Percentiles rank a stretch among this genome's conserved stretches.
Evolutionary conservation across 2,888 invertebrate genomes (phyloP).

Genomic region (Eudemis profundana): DNA sequence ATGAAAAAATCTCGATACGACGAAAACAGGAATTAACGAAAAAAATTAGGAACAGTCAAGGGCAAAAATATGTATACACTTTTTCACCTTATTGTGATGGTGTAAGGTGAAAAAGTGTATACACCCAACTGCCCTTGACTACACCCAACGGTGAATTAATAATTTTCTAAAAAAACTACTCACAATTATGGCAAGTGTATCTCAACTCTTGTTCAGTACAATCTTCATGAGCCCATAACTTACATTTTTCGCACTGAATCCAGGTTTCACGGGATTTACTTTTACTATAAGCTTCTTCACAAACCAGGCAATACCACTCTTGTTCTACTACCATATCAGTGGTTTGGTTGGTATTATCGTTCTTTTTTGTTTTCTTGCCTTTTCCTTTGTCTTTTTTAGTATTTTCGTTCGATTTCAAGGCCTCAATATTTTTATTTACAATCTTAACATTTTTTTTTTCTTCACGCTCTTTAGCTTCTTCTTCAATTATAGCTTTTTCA

Average conservation of each 20-base stretch:
- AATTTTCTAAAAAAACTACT: no score
- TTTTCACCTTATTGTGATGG: no score
- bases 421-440: neutral
- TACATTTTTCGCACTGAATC: neutral
- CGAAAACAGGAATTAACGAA: no score
- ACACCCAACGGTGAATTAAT: no score
- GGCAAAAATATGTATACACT: no score
- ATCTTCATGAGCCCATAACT: slow-evolving; percentile 1
- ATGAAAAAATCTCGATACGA: no score
- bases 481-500: neutral
- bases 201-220: neutral
- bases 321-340: no score
- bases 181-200: slow-evolving; percentile 1
- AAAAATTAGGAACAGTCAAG: no score
- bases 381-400: neutral
- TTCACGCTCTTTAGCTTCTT: neutral
- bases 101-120: no score
- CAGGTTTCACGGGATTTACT: neutral
- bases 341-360: no score
- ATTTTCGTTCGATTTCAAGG: neutral
- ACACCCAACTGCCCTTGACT: no score
- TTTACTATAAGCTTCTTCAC: neutral
- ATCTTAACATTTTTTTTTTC: neutral
- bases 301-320: neutral
- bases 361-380: neutral